These are phyloP conservation scores for Crenuchus spilurus DNA, from an alignment of 2,797 vertebrate species.

Conservation along the genomic window DNA sequence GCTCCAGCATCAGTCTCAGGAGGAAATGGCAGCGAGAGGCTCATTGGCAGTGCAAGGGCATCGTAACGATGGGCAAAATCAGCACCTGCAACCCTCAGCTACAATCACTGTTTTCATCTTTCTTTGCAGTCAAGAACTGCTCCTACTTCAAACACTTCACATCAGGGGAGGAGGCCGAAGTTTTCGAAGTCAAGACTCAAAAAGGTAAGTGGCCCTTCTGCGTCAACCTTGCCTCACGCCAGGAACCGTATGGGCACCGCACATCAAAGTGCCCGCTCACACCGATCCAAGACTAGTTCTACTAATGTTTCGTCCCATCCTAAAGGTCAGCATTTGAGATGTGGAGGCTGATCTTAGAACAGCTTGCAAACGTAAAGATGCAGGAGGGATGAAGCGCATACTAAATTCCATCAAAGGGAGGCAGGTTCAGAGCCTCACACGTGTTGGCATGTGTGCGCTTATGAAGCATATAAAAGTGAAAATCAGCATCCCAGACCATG, in stretches of 20 bases:
- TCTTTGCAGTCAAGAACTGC: conserved; percentile 86
- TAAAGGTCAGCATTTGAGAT: background rate
- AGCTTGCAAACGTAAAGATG: background rate
- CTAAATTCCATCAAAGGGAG: conserved; percentile 24
- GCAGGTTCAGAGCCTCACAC: conserved; percentile 16
- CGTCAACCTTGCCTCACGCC: background rate
- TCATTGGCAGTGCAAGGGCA: conserved; percentile 48
- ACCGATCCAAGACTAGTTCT: background rate
- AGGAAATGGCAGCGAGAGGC: conserved; percentile 43
- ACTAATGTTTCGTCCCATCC: background rate
- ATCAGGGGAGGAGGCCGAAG: conserved; percentile 89
- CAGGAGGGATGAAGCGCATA: conserved; percentile 19
- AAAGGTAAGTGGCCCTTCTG: conserved; percentile 82
- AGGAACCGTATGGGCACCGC: conserved; percentile 5
- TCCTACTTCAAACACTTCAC: conserved; percentile 99
- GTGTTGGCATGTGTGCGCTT: conserved; percentile 17
- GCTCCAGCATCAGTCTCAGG: conserved; percentile 15
- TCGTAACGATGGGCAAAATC: conserved; percentile 26
- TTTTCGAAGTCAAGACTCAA: conserved; percentile 96
- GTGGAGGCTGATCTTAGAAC: conserved; percentile 5
- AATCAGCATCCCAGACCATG: background rate
- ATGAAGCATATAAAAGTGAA: conserved; percentile 1
- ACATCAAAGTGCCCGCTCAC: background rate
- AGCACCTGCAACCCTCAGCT: conserved; percentile 49
- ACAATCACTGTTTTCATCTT: conserved; percentile 60